Conservation (phyloP, 2,888 invertebrate species). For the Lamellibrachia satsuma region DNA sequence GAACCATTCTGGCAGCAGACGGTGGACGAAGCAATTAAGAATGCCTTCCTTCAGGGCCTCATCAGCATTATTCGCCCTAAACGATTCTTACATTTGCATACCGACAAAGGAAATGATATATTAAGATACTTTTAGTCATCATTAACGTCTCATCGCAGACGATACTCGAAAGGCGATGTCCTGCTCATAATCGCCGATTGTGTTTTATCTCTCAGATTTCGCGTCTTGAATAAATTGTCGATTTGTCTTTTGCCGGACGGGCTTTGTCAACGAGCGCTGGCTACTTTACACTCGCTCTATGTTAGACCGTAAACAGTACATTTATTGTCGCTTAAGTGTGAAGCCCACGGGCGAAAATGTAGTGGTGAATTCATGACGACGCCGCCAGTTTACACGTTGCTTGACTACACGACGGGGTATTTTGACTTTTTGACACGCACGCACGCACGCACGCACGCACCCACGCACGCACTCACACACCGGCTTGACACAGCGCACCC, state of each 20-base stretch:
- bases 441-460: conserved; percentile 19
- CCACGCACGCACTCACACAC: background rate
- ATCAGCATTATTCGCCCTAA: conserved; percentile 3
- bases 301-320: conserved; percentile 17
- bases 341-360: conserved; percentile 12
- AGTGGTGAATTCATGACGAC: background rate
- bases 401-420: background rate
- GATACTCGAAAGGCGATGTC: background rate
- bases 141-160: background rate
- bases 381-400: background rate
- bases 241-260: background rate
- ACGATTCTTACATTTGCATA: conserved; percentile 6
- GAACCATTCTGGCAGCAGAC: background rate
- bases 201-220: conserved; percentile 17
- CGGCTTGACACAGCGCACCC: no score
- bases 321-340: conserved; percentile 11
- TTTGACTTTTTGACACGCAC: background rate
- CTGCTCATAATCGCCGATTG: background rate
- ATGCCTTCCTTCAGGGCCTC: conserved; percentile 13
- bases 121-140: background rate
- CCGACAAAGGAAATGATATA: conserved; percentile 5
- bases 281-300: background rate
- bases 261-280: background rate
- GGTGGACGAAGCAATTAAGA: background rate
- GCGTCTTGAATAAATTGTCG: background rate